Base-by-base conservation (phyloP, 1,140 invertebrate species). In the Neoseiulus cucumeris region DNA sequence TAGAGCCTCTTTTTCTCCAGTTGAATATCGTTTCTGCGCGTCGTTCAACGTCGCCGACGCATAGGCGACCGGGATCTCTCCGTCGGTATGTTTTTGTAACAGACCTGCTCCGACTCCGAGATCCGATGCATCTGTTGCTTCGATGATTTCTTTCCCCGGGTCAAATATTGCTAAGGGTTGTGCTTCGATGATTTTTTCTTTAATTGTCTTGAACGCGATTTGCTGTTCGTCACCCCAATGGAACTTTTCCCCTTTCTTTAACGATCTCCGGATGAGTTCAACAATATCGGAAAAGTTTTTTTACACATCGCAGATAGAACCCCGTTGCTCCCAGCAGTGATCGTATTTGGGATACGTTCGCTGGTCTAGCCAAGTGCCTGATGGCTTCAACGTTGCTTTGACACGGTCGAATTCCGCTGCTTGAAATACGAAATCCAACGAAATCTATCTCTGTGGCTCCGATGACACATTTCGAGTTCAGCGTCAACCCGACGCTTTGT, bases 1-100 rank as follows among this genome's bases (percentile, higher is more conserved):
- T 44, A 44, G 81, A 7, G 77, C 81, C 69, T 81, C 78, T 14
- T 82, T 68, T 65, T 76, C 73, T 1, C 72, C 70, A 1, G 76
- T 68, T 5, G 73, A 71, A 64, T 76, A 77, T 7, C 73, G 68
- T 0, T 77, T 75, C 39, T 82, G 68, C 42, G 74, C 74, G 47
- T 72, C 71, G 14, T 73, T 75, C 18, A 80, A 70, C 12, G 67
- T n/a, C 18, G 18, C 9, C 7, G 67, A 68, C 7, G 14, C 42
- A 44, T 67, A 67, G 22, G 18, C 66, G 7, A 67, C 64, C 7
- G 64, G 64, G 12, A 44, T 44, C 42, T 44, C 42, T 44, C n/a
- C n/a, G 12, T n/a, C 42, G n/a, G 12, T 44, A n/a, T 44, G 12
- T n/a, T 12, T 44, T 44, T 44, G 42, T 44, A 44, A 44, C 42